These are phyloP conservation scores for Loriculus beryllinus DNA, from an alignment of 2,797 vertebrate species.

Conservation along the genomic window DNA sequence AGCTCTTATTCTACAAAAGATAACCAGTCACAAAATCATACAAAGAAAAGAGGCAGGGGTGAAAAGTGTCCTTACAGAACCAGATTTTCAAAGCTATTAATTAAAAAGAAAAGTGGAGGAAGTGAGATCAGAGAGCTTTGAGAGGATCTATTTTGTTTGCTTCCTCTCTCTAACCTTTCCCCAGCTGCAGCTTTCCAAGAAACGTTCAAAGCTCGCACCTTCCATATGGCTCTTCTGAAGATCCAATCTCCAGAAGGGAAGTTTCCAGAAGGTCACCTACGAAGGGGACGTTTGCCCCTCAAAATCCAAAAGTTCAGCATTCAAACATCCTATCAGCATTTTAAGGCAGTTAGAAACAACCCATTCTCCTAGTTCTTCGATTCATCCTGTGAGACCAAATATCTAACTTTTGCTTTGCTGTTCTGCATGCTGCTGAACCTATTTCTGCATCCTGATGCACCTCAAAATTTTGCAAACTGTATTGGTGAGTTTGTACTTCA, in stretches of 20 bases:
- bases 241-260: background rate
- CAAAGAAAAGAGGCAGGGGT: background rate
- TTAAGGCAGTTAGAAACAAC: background rate
- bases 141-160: background rate
- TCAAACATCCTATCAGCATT: background rate
- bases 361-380: background rate
- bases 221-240: background rate
- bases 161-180: background rate
- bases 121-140: background rate
- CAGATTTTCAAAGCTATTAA: slow-evolving; percentile 9
- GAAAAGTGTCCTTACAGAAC: background rate
- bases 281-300: background rate
- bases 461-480: background rate
- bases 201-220: background rate
- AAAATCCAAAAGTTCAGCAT: background rate
- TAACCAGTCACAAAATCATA: background rate
- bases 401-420: background rate
- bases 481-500: background rate
- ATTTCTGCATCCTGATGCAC: background rate
- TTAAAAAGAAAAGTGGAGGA: background rate
- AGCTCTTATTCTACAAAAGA: background rate
- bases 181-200: background rate
- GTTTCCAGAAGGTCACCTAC: background rate
- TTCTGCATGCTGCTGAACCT: background rate
- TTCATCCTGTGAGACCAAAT: background rate